Conservation (phyloP, 2,113 vertebrate genomes). For the Corvus hawaiiensis region DNA sequence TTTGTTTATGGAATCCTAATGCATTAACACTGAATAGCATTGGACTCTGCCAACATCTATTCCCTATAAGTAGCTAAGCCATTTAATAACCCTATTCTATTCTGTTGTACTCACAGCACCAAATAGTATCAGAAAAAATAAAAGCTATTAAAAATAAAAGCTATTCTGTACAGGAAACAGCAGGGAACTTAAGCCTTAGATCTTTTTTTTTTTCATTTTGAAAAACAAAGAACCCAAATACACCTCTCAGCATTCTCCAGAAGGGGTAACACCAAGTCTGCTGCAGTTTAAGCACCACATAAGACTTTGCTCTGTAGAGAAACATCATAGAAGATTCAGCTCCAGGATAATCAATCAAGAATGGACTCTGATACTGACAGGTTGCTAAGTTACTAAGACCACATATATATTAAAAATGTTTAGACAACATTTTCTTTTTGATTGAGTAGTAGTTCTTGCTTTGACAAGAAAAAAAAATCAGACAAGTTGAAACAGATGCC, state of each 20-base stretch:
- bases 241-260: not conserved
- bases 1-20: not conserved
- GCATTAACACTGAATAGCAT: not conserved
- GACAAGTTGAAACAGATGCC: conserved; percentile 43
- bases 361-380: not conserved
- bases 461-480: not conserved
- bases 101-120: not conserved
- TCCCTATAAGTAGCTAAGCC: not conserved
- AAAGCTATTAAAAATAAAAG: not conserved
- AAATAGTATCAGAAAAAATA: not conserved
- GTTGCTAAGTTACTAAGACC: not conserved
- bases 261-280: not conserved
- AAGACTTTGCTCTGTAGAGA: not conserved
- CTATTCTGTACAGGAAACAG: not conserved
- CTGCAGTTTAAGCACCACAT: not conserved
- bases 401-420: not conserved
- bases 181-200: not conserved
- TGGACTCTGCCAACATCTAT: not conserved
- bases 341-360: not conserved
- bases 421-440: not conserved
- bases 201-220: not conserved
- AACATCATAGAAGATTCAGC: not conserved
- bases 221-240: not conserved
- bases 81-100: not conserved
- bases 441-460: not conserved